These are phyloP conservation scores for Oconnorella tubifera DNA, from an alignment of 2,888 invertebrate species.

Conservation along the genomic window DNA sequence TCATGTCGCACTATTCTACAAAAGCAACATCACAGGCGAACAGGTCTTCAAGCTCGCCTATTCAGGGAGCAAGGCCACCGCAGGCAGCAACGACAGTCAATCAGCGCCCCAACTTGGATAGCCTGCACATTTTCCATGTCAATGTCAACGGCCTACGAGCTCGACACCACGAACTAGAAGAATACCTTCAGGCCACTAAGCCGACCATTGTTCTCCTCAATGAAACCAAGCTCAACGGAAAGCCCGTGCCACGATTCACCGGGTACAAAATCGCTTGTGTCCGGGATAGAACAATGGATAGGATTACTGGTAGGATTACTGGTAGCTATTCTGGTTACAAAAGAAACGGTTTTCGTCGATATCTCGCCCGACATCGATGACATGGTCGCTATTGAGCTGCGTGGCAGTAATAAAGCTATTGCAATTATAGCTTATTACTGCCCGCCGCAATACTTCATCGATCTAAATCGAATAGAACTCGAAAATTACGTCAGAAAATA, in stretches of 20 bases:
- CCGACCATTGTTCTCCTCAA: constrained; percentile 1
- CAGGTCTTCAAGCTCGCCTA: neutral
- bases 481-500: neutral
- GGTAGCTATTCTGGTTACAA: neutral
- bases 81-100: neutral
- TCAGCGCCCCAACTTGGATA: neutral
- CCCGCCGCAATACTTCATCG: neutral
- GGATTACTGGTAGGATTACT: neutral
- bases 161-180: neutral
- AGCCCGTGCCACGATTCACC: neutral
- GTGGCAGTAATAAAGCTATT: neutral
- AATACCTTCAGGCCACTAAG: neutral
- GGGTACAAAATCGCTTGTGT: neutral
- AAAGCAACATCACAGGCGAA: neutral
- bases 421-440: constrained; percentile 1
- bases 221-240: neutral
- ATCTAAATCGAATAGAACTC: neutral
- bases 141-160: constrained; percentile 1
- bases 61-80: neutral
- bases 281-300: neutral
- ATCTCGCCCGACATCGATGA: constrained; percentile 8
- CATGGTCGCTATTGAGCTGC: neutral
- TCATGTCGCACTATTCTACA: neutral
- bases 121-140: constrained; percentile 2
- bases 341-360: neutral